Conservation (phyloP, 2,888 invertebrate species). For the Oscheius sp. region DNA sequence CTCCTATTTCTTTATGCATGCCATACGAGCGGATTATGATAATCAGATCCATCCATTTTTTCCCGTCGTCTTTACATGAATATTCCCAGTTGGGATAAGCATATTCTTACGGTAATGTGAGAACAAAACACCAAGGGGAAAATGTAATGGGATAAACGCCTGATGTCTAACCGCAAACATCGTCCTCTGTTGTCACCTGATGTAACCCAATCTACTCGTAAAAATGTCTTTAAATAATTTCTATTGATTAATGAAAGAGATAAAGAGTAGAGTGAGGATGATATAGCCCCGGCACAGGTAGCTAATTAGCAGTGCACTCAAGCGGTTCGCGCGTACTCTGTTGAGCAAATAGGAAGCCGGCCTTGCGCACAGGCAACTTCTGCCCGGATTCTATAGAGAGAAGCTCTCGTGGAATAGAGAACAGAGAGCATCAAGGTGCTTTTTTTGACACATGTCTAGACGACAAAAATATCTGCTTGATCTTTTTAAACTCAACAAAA, state of each 20-base stretch:
- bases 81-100: no score
- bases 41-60: no score
- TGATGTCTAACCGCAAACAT: no score
- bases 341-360: slow-evolving; percentile 36
- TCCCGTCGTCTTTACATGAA: no score
- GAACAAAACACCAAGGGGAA: no score
- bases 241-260: neutral
- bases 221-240: neutral
- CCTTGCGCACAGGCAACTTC: slow-evolving; percentile 36
- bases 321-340: slow-evolving; percentile 37
- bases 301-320: slow-evolving; percentile 37
- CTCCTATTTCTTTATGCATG: no score
- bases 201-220: no score
- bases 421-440: neutral
- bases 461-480: neutral
- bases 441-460: neutral
- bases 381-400: slow-evolving; percentile 26
- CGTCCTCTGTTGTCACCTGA: no score
- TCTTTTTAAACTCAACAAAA: neutral
- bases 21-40: no score
- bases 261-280: slow-evolving; percentile 12
- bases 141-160: no score
- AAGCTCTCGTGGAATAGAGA: slow-evolving; percentile 6
- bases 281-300: slow-evolving; percentile 32
- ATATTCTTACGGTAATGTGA: no score